Evolutionary conservation across 2,797 vertebrate genomes (phyloP), one percentile per base, ranked within the genome.

Genomic region (Mormyrus proboscirostris): DNA sequence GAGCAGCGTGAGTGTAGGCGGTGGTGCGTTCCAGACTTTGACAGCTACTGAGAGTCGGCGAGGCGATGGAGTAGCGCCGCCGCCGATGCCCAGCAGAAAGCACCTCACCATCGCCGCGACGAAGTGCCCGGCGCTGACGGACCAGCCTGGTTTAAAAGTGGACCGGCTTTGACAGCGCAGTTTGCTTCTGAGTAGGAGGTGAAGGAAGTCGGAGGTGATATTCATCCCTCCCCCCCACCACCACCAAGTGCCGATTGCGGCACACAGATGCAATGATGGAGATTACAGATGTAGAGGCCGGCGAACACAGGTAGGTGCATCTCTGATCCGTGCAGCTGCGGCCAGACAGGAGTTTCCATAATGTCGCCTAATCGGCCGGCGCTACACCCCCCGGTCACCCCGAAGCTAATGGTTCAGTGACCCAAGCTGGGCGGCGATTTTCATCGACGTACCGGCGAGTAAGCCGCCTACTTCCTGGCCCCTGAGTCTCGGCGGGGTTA

Each of bases 281-380:
- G 91, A 90, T 91, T 2, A 88, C 89, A 29, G 95, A 95, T 89
- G 92, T 86, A 90, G 95, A 95, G 84, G 93, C 91, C 57, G 94
- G 94, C 89, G 95, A 95, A 86, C 94, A 92, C 91, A 94, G 95
- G 95, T 95, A 88, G 92, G 69, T 55, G 22, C 51, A 5, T 14
- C 51, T 51, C 12, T 55, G 14, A 22, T 19, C 47, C 44, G 2
- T 33, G 29, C 29, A 73, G 65, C 10, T 73, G 65, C 12, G 29
- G 9, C 65, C 65, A 33, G 22, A 59, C 57, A 59, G 57, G n/a
- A 59, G 57, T 59, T 59, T 59, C 57, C 57, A 22, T 59, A 22
- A 22, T 22, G 57, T n/a, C n/a, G n/a, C 57, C n/a, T 59, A 59
- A 59, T 59, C n/a, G 57, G 57, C 57, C n/a, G n/a, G 57, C n/a